These are phyloP conservation scores for Varanus komodoensis DNA, from an alignment of 2,113 vertebrate species.

Conservation along the genomic window DNA sequence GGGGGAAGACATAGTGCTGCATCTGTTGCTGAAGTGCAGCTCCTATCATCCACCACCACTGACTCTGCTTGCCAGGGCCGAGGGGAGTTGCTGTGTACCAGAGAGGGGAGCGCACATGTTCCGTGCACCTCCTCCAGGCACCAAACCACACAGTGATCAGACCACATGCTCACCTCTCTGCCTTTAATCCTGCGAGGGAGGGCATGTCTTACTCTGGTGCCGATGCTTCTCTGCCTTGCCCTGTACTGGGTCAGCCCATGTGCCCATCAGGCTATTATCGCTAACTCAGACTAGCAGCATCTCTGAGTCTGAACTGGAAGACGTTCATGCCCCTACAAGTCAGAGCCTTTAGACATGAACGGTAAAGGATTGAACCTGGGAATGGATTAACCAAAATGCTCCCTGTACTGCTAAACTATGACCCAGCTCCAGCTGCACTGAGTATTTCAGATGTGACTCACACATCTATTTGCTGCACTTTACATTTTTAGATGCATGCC, in stretches of 20 bases:
- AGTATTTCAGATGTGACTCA: background rate
- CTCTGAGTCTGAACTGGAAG: background rate
- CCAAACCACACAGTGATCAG: background rate
- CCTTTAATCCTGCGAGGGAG: background rate
- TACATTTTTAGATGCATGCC: background rate
- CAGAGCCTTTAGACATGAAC: background rate
- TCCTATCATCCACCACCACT: too few species aligned
- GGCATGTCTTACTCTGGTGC: background rate
- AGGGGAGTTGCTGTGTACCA: too few species aligned
- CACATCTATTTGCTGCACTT: background rate
- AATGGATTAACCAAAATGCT: background rate
- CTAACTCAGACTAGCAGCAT: background rate
- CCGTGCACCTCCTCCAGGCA: background rate
- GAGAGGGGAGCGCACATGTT: too few species aligned
- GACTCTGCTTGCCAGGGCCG: too few species aligned
- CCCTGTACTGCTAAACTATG: background rate
- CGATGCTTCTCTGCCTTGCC: too few species aligned
- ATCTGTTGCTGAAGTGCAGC: too few species aligned
- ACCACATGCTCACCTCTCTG: background rate
- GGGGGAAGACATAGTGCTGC: too few species aligned
- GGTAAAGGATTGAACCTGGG: background rate
- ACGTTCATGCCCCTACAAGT: background rate
- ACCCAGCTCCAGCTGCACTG: background rate
- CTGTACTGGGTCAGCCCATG: background rate
- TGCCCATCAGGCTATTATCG: background rate